Evolutionary conservation across 2,888 invertebrate genomes (phyloP).

Genomic region (Bibio marci): DNA sequence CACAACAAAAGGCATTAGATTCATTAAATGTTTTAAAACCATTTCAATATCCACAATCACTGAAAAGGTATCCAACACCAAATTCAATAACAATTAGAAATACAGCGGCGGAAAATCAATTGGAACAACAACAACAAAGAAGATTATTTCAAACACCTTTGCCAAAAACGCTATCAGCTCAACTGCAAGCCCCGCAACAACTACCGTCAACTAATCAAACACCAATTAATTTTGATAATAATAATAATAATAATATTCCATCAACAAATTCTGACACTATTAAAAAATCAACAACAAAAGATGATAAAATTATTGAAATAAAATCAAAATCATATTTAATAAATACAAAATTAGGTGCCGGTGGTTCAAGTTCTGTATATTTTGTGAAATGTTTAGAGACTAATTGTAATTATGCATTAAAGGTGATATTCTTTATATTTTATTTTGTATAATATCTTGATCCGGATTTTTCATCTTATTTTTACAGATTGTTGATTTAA

Average conservation of each 20-base stretch:
- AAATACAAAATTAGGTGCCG: conserved; percentile 60
- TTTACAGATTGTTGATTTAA: conserved; percentile 68
- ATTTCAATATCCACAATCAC: background rate
- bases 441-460: no score
- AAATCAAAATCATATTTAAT: conserved; percentile 57
- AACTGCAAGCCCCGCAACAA: conserved; percentile 18
- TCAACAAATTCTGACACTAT: conserved; percentile 12
- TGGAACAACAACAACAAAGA: no score
- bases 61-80: background rate
- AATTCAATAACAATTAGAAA: background rate
- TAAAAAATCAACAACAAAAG: no score
- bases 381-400: conserved; percentile 19
- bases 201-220: background rate
- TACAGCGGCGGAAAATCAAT: background rate
- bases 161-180: background rate
- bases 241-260: conserved; percentile 7
- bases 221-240: background rate
- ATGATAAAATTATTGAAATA: conserved; percentile 37
- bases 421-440: no score
- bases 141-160: background rate
- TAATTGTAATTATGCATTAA: conserved; percentile 22
- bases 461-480: conserved; percentile 5
- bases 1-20: background rate
- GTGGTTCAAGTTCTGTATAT: conserved; percentile 79
- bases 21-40: background rate